Evolutionary conservation across 2,888 invertebrate genomes (phyloP), one percentile per base, ranked within the genome.

Genomic region (Allacma fusca): DNA sequence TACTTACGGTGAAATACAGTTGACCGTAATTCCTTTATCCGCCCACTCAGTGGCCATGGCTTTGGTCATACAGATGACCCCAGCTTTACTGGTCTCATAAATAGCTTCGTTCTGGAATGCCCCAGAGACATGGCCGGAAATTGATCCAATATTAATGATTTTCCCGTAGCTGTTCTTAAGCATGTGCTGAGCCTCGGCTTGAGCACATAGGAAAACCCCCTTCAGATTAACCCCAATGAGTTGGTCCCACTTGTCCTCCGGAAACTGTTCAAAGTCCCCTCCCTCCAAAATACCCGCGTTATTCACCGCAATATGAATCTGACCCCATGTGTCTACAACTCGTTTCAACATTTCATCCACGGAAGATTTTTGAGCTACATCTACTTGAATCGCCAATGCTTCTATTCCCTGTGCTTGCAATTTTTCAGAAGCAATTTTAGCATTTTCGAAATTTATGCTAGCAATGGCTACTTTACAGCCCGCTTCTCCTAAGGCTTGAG

Each of bases 1-100:
- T 16, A 76, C 82, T 81, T 79, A 83, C 83, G 83, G 81, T 24
- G 83, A 83, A 72, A 83, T 82, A 62, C 80, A 79, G 73, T 83
- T 83, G 65, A 83, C 83, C 13, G 76, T 65, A 24, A 83, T 80
- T 12, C 81, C 81, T 16, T 81, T 71, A 23, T 81, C 80, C 1
- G 79, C 80, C 83, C 81, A 83, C 72, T 83, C 83, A 21, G 80
- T 50, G 50, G 78, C 81, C 68, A 83, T 59, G n/a, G 81, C 77
- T 59, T 83, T 81, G 23, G 81, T 82, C 79, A 83, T 76, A 16
- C 81, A 80, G 19, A 82, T 80, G n/a, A 83, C 83, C 0, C 69
- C 83, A 44, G 81, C 81, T 43, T 83, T 83, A 24, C 79, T 79
- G 24, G 29, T 34, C 26, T 76, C 68, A 34, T 76, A 76, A 28